Conservation (phyloP, 2,888 invertebrate genomes). For the Aplocera efformata region DNA sequence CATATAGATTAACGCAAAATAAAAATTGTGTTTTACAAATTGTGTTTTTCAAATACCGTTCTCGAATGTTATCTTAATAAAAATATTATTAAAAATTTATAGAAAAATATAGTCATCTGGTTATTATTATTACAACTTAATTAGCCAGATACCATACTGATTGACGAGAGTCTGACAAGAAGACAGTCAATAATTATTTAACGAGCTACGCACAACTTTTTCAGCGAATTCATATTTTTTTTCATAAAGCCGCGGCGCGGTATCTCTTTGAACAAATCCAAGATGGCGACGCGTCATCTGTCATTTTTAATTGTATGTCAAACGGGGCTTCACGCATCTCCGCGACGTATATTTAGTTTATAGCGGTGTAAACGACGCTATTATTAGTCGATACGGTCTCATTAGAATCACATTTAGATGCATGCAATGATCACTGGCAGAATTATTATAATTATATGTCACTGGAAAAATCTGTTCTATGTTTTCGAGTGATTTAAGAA, state of each 20-base stretch:
- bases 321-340: conserved; percentile 60
- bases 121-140: too few species aligned
- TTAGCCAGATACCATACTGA: background rate
- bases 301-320: conserved; percentile 79
- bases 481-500: too few species aligned
- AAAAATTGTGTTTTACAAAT: too few species aligned
- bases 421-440: conserved; percentile 5
- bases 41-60: too few species aligned
- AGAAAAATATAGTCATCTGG: too few species aligned
- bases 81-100: too few species aligned
- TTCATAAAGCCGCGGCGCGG: conserved; percentile 28
- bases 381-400: conserved; percentile 51
- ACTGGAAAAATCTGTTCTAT: too few species aligned
- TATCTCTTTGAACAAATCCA: conserved; percentile 58
- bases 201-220: conserved; percentile 10
- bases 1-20: too few species aligned
- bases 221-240: conserved; percentile 14
- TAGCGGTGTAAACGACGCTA: conserved; percentile 69
- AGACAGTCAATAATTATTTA: conserved; percentile 2
- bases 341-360: conserved; percentile 74
- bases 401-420: conserved; percentile 57
- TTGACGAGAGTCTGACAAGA: background rate
- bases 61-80: too few species aligned
- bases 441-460: too few species aligned
- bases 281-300: conserved; percentile 71